Conservation (phyloP, 2,888 invertebrate species). For the Peribatodes rhomboidaria region DNA sequence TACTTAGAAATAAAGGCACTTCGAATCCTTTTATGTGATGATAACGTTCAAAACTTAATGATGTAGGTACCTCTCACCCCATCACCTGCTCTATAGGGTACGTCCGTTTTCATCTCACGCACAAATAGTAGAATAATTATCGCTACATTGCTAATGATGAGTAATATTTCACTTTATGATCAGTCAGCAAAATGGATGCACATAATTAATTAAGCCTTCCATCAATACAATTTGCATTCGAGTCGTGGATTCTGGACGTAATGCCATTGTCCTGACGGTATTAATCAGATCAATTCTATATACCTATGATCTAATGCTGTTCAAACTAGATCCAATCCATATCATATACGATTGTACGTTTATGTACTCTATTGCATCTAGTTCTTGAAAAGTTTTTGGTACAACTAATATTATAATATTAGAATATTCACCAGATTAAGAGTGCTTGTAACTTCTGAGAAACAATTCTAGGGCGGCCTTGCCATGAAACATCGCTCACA, state of each 20-base stretch:
- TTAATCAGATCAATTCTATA: neutral
- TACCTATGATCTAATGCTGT: too few relatives aligned
- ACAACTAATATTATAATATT: too few relatives aligned
- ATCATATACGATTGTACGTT: too few relatives aligned
- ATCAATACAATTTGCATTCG: neutral
- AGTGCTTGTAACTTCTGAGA: slow-evolving; percentile 65
- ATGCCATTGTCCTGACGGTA: neutral
- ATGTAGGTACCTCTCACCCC: too few relatives aligned
- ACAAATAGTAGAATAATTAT: too few relatives aligned
- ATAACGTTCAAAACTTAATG: neutral
- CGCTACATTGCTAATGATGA: neutral
- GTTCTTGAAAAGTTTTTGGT: too few relatives aligned
- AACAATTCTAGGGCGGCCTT: slow-evolving; percentile 74
- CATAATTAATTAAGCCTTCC: neutral
- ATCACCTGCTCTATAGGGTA: neutral
- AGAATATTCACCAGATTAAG: slow-evolving; percentile 64
- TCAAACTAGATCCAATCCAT: too few relatives aligned
- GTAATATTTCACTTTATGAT: neutral
- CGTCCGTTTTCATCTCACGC: too few relatives aligned
- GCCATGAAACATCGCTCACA: slow-evolving; percentile 74
- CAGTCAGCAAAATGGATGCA: neutral
- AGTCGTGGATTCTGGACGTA: neutral
- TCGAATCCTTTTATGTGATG: too few relatives aligned
- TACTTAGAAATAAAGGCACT: too few relatives aligned
- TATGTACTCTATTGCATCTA: too few relatives aligned